These are phyloP conservation scores for Ascaphus truei DNA, from an alignment of 2,113 vertebrate genomes.

Conservation along the genomic window DNA sequence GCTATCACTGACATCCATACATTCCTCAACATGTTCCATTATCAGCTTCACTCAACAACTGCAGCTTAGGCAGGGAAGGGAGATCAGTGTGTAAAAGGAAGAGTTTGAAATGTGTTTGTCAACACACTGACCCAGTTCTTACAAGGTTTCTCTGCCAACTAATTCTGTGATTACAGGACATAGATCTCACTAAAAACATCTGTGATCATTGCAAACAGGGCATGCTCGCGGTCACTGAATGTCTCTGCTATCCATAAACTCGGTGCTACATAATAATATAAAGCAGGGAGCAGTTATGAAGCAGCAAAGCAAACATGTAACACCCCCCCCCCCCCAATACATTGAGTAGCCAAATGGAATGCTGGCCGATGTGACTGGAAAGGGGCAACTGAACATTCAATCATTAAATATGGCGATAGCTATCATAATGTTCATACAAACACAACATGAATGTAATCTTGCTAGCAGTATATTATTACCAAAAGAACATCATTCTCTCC, in stretches of 20 bases:
- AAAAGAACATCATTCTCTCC: too few species aligned
- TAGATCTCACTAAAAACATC: constrained; percentile 22
- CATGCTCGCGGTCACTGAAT: constrained; percentile 2
- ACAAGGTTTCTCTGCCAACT: constrained; percentile 30
- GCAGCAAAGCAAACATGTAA: background rate
- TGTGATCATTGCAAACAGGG: constrained; percentile 33
- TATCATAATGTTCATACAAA: background rate
- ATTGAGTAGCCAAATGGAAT: background rate
- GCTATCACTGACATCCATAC: background rate
- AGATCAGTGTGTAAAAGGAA: background rate
- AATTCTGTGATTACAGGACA: constrained; percentile 35
- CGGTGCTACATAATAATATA: constrained; percentile 12
- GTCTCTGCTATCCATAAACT: background rate
- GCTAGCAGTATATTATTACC: background rate
- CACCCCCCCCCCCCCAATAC: too few species aligned
- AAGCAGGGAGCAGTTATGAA: background rate
- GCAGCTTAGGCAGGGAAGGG: background rate
- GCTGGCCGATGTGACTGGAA: background rate
- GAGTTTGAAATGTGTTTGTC: constrained; percentile 6
- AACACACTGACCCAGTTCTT: constrained; percentile 32
- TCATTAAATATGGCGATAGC: too few species aligned
- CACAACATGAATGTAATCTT: background rate
- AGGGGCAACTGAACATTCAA: too few species aligned
- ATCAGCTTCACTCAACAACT: background rate
- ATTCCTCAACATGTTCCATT: background rate